A percentile compares a stretch with the other conserved stretches of the same genome.
These are phyloP conservation scores for Himantopus leucocephalus DNA, from an alignment of 2,113 vertebrate species.

Conservation along the genomic window DNA sequence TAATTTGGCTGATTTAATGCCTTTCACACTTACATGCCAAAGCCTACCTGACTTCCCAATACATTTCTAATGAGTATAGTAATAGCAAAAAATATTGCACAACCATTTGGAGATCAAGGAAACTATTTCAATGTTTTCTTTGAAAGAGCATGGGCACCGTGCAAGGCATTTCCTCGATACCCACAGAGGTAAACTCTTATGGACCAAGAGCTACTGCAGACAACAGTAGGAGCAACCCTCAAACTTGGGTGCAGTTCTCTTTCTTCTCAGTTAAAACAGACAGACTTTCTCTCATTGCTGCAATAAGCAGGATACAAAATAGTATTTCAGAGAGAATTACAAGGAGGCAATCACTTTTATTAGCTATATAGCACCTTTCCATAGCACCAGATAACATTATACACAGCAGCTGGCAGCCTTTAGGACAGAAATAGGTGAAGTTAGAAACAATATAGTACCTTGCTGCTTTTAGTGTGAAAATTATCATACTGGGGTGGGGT, in stretches of 20 bases:
- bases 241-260: not conserved
- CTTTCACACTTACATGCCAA: not conserved
- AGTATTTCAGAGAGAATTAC: not conserved
- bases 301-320: not conserved
- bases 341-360: not conserved
- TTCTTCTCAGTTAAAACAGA: not conserved
- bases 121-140: not conserved
- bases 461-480: not conserved
- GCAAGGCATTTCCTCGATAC: not conserved
- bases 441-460: not conserved
- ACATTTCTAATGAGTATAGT: not conserved
- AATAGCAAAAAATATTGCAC: not conserved
- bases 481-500: not conserved
- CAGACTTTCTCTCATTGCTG: not conserved
- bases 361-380: not conserved
- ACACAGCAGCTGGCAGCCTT: not conserved
- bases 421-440: not conserved
- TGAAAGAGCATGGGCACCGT: not conserved
- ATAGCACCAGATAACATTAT: not conserved
- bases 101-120: not conserved
- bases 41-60: not conserved
- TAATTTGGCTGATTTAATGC: not conserved
- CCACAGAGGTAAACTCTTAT: not conserved
- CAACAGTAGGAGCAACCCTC: not conserved
- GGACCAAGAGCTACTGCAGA: not conserved